phyloP scores from a whole-genome alignment of 2,113 vertebrate species.

The Eurystomus gularis region DNA sequence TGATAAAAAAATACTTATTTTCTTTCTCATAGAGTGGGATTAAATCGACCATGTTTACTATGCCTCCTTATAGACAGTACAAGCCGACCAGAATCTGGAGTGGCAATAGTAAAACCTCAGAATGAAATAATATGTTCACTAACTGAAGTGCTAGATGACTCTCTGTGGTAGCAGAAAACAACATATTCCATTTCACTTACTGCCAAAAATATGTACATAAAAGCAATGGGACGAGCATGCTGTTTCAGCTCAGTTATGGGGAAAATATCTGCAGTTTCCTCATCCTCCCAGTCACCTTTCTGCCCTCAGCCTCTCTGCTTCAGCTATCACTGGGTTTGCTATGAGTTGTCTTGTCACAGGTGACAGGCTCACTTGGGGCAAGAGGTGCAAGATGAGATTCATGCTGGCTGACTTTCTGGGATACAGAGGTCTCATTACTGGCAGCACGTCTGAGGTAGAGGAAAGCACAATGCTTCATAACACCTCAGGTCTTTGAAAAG shows the following conservation, averaged over 20 bases:
- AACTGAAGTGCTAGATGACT: slow-evolving; percentile 39
- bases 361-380: background rate
- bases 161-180: slow-evolving; percentile 51
- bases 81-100: slow-evolving; percentile 16
- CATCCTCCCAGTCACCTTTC: background rate
- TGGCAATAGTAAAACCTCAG: slow-evolving; percentile 39
- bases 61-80: background rate
- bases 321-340: background rate
- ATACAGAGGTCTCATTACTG: background rate
- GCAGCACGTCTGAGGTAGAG: background rate
- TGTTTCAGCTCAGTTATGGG: background rate
- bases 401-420: background rate
- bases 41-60: background rate
- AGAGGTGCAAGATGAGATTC: background rate
- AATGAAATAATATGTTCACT: slow-evolving; percentile 37
- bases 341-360: background rate
- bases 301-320: background rate
- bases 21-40: background rate
- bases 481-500: background rate
- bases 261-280: slow-evolving; percentile 5
- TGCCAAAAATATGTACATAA: slow-evolving; percentile 52
- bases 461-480: background rate
- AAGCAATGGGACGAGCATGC: slow-evolving; percentile 18
- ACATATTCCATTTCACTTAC: slow-evolving; percentile 30
- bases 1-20: slow-evolving; percentile 27